Evolutionary conservation across 2,113 vertebrate species (phyloP), one percentile per base, ranked within the genome.

Genomic region (Callochromis pleurospilus): DNA sequence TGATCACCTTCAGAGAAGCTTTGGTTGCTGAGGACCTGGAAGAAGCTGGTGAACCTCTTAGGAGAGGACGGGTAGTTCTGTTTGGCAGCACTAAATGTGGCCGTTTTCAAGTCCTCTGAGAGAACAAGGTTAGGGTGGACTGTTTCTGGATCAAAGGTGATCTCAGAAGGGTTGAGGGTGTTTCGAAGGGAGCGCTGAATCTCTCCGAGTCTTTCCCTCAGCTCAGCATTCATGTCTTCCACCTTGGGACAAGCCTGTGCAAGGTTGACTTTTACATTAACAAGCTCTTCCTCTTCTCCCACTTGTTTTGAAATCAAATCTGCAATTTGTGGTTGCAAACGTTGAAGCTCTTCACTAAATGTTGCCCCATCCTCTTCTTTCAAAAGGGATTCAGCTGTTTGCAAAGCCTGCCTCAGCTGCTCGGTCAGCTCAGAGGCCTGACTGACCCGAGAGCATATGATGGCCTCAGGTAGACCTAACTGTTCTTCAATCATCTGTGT

Each of bases 11-110:
- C 92, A 3, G 14, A 91, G 85, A 97, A 96, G 84, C 94, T 95
- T 92, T 97, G 96, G 11, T 89, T 90, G 85, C 96, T 96, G 83
- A 96, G 93, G 45, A 95, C 95, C 84, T 96, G 96, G 19, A 94
- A 90, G 88, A 96, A 96, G 89, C 58, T 96, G 85, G 87, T 93
- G 79, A 97, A 97, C 54, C 96, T 93, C 54, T 91, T 87, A 9
- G 95, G 87, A 31, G 89, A 91, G 4, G 90, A 10, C 1, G 87
- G 87, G 87, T 96, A 96, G 1, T 93, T 81, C 81, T 95, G 96
- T 56, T 95, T 96, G 15, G 79, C 42, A 1, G 87, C 19, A 4
- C 93, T 96, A 53, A 94, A 96, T 8, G 91, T 94, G 58, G 94
- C 92, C 0, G 93, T 95, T 89, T 96, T 95, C 82, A 95, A 86